Evolutionary conservation across 2,888 invertebrate species (phyloP), one percentile per base, ranked within the genome.

Genomic region (Helleia helle): DNA sequence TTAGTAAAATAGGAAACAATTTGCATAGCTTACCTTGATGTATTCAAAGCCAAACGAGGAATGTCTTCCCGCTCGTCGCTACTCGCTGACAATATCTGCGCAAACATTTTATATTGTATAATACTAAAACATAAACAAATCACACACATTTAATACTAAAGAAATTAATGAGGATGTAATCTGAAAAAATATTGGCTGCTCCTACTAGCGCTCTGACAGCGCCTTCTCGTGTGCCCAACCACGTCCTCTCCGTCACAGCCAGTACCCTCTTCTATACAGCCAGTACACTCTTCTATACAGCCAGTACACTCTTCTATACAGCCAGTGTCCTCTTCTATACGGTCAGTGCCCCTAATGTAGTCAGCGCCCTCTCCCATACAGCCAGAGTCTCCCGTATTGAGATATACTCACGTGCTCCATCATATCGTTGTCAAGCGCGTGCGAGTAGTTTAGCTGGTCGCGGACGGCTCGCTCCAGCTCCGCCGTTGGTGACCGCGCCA

Each of bases 1-100:
- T n/a, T n/a, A n/a, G n/a, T n/a, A n/a, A n/a, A n/a, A n/a, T n/a
- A n/a, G n/a, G n/a, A n/a, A n/a, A n/a, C n/a, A n/a, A n/a, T n/a
- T n/a, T n/a, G n/a, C n/a, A 12, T 12, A 5, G 64, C 80, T 71
- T 50, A 83, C 83, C 77, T 77, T 8, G 83, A 84, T 0, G 71
- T 66, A 43, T 79, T 68, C 41, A 84, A 56, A 38, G 70, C 75
- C 1, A 84, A 61, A 0, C 76, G 62, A 1, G 83, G 83, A 25
- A 84, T 71, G 11, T 80, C 80, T 43, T 84, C 81, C 15, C 62
- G 61, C 28, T 80, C 80, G 40, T 84, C 83, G 46, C 81, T 83
- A 51, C 80, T 81, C 12, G 71, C 79, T 0, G 83, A 84, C 4
- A 84, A 50, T 39, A 84, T 81, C 83, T 83, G 62, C 3, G 50